Evolutionary conservation across 2,797 vertebrate species (phyloP), one percentile per base, ranked within the genome.

Genomic region (Schizopygopsis pylzovi): DNA sequence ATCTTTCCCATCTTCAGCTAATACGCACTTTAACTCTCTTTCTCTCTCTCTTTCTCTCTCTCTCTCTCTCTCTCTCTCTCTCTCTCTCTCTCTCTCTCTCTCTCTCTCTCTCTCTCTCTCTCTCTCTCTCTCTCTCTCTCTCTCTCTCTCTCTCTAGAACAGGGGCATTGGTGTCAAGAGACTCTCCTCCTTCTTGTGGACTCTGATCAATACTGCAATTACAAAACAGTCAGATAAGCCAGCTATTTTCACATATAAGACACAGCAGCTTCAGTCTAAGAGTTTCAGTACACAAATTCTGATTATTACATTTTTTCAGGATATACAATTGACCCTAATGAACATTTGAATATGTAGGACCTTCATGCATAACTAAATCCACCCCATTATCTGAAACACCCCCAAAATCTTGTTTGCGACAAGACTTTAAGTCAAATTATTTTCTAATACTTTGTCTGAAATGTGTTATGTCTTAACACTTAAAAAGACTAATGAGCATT

Each of bases 141-240:
- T 79, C n/a, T 63, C 22, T 43, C 22, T 15, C 49, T 6, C 49
- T 0, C 49, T 13, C 52, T 37, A 70, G 83, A 86, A 88, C 72
- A 87, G 25, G 81, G 86, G 77, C 80, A 84, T 87, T 86, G 84
- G 81, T 81, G 83, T 89, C 85, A 89, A 59, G 72, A 90, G 54
- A 85, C 85, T 73, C 73, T 87, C 82, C 37, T 39, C 77, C 85
- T 89, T 28, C 0, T 16, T 76, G 84, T 56, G n/a, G 82, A 56
- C 79, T 41, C 39, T 88, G 90, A 93, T 94, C 93, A 89, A 92
- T 92, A 85, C 83, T 47, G 81, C 83, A 91, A 86, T 85, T 71
- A 85, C 84, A 63, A 85, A 80, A 73, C 41, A 80, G 68, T 75
- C 78, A 80, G 78, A 85, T 81, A 85, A 81, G 43, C 43, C 67